Conservation (phyloP, 2,797 vertebrate genomes). For the Morus bassanus region DNA sequence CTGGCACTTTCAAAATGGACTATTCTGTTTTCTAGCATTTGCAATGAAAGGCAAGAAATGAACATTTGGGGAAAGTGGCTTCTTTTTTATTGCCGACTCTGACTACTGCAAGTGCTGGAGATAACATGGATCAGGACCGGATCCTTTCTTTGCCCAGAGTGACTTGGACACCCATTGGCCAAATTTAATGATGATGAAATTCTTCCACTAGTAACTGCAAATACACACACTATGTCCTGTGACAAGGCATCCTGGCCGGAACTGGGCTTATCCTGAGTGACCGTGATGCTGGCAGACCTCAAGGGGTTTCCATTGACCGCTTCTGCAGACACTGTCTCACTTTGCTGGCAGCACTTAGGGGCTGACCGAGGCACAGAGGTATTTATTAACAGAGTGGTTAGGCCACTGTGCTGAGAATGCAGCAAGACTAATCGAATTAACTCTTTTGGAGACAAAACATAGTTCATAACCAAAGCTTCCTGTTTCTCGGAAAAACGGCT, state of each 20-base stretch:
- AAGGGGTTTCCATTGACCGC: neutral
- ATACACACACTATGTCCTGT: neutral
- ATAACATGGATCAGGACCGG: neutral
- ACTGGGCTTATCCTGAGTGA: neutral
- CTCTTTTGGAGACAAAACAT: neutral
- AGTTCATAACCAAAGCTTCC: neutral
- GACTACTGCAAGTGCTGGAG: neutral
- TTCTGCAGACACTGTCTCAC: neutral
- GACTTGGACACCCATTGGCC: neutral
- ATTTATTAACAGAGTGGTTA: neutral
- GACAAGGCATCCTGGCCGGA: neutral
- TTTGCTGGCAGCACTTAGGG: neutral
- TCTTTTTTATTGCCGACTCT: neutral
- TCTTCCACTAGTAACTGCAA: neutral
- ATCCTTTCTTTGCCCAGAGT: neutral
- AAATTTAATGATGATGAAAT: neutral
- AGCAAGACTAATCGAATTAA: neutral
- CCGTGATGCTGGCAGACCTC: fast-evolving
- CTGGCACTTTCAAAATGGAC: neutral
- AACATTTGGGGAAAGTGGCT: neutral
- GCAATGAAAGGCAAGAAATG: neutral
- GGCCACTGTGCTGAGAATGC: neutral
- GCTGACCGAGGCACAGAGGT: neutral
- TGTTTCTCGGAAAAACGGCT: neutral
- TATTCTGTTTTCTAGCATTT: neutral